A percentile compares a stretch with the other conserved stretches of the same genome.
Conservation (phyloP, 2,113 vertebrate species). For the Myodes glareolus region DNA sequence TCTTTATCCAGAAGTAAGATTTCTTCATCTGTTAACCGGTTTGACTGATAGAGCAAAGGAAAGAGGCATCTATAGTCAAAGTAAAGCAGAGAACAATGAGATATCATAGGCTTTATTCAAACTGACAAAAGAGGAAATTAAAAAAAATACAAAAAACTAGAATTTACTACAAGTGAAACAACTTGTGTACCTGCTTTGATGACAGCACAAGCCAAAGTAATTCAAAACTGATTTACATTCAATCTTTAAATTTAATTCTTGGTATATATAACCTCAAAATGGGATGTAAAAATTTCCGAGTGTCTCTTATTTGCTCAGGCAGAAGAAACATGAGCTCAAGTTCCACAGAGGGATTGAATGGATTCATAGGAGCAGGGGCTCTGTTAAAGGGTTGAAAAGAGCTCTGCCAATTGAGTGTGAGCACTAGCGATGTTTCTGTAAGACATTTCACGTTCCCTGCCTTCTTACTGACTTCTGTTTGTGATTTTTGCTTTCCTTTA, state of each 20-base stretch:
- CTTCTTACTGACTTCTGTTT: background rate
- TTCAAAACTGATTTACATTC: background rate
- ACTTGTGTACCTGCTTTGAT: background rate
- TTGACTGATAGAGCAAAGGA: background rate
- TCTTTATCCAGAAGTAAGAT: background rate
- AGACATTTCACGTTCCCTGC: background rate
- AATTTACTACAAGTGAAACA: background rate
- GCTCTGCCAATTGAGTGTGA: background rate
- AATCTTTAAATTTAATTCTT: background rate
- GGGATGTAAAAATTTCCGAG: background rate
- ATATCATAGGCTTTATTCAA: background rate
- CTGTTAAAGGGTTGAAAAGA: background rate
- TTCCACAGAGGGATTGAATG: fast-evolving
- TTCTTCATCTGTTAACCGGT: background rate
- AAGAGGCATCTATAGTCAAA: background rate
- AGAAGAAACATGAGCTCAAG: background rate
- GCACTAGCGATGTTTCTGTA: background rate
- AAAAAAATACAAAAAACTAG: background rate
- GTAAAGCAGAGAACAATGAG: background rate
- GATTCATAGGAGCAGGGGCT: background rate
- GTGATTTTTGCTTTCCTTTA: background rate
- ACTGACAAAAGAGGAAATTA: background rate
- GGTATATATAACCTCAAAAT: background rate
- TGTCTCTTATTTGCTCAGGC: background rate
- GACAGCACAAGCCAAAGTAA: background rate